Evolutionary conservation across 2,797 vertebrate species (phyloP).

Genomic region (Sorex maritimensis): DNA sequence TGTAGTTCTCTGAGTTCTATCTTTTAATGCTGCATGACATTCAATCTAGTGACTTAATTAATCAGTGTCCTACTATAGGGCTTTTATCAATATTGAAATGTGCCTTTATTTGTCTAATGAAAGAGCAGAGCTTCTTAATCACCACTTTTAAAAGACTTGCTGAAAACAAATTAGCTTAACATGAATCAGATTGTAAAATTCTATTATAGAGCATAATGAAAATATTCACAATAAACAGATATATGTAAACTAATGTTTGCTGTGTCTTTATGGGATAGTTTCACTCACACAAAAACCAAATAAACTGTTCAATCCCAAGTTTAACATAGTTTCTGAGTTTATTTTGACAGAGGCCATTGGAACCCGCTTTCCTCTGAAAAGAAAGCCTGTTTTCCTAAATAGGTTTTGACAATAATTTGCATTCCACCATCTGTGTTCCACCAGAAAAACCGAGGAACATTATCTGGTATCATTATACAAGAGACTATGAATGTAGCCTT

Average conservation of each 20-base stretch:
- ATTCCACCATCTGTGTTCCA: neutral
- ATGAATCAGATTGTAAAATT: constrained; percentile 49
- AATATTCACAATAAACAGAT: constrained; percentile 13
- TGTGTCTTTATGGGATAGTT: neutral
- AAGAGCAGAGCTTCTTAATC: neutral
- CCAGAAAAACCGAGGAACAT: neutral
- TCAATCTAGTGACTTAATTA: constrained; percentile 29
- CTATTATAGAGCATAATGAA: constrained; percentile 39
- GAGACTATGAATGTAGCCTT: neutral
- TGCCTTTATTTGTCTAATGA: constrained; percentile 31
- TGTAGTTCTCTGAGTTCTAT: neutral
- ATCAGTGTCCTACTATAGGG: neutral
- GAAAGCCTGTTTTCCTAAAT: neutral
- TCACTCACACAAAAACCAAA: neutral
- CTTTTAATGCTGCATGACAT: neutral
- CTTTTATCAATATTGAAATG: constrained; percentile 41
- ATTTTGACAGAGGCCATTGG: neutral
- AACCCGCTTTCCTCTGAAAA: neutral
- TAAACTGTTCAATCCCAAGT: neutral
- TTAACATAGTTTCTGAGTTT: constrained; percentile 5
- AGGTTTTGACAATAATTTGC: neutral
- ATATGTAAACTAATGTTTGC: neutral
- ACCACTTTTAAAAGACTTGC: constrained; percentile 17
- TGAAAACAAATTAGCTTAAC: constrained; percentile 41
- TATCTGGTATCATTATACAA: neutral